phyloP scores from a whole-genome alignment of 2,113 vertebrate species.

The Crotophaga sulcirostris region DNA sequence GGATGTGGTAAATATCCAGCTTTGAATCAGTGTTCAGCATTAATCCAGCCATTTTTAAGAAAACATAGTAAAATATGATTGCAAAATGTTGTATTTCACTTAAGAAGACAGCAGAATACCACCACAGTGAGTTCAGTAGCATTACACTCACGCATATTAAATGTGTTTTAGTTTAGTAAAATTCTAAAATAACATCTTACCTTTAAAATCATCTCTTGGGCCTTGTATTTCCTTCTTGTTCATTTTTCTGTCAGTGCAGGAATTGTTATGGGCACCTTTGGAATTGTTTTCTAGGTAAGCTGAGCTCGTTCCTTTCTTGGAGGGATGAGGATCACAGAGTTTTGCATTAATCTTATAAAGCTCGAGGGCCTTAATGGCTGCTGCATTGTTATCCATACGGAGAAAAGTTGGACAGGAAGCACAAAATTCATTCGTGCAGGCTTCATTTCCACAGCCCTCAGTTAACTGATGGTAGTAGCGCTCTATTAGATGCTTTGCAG shows the following conservation, averaged over 20 bases:
- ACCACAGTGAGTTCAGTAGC: background rate
- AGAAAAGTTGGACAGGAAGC: conserved; percentile 92
- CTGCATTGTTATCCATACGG: conserved; percentile 96
- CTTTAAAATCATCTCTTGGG: conserved; percentile 88
- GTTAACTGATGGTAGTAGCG: conserved; percentile 99
- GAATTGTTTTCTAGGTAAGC: conserved; percentile 88
- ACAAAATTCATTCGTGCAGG: conserved; percentile 98
- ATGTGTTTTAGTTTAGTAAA: background rate
- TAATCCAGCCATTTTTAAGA: background rate
- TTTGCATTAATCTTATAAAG: conserved; percentile 98
- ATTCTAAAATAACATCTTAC: conserved; percentile 69
- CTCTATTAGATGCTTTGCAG: conserved; percentile 99
- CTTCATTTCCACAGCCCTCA: conserved; percentile 98
- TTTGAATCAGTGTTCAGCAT: background rate
- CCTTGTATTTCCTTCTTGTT: conserved; percentile 85
- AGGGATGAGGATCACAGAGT: conserved; percentile 95
- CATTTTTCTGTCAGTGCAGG: conserved; percentile 86
- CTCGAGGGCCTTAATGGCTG: conserved; percentile 96
- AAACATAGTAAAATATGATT: background rate
- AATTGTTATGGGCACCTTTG: conserved; percentile 81
- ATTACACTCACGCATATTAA: background rate
- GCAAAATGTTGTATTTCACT: background rate
- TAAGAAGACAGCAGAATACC: background rate
- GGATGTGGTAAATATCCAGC: background rate
- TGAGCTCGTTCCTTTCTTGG: conserved; percentile 96